A percentile compares a stretch with the other conserved stretches of the same genome.
Evolutionary conservation across 23 tunicate genomes (phyloP).

Genomic region (Trididemnum clinides): DNA sequence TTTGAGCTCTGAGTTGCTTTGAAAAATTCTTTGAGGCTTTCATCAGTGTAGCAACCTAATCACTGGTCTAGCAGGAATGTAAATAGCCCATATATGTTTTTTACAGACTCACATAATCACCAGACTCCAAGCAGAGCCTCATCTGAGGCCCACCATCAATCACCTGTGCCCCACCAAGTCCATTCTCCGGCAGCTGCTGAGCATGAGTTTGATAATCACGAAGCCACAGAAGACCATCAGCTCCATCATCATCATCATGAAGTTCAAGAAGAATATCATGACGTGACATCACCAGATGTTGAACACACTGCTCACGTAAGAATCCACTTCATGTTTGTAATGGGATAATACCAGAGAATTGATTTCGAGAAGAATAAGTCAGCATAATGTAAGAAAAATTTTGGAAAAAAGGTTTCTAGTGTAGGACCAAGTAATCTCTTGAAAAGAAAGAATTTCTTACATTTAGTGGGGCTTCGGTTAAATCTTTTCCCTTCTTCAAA

Average conservation of each 20-base stretch:
- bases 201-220: background rate
- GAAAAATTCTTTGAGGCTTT: too few relatives aligned
- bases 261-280: background rate
- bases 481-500: too few relatives aligned
- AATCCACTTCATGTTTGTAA: background rate
- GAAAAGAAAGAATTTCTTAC: too few relatives aligned
- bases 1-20: too few relatives aligned
- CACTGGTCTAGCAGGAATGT: too few relatives aligned
- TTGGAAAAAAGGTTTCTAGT: background rate
- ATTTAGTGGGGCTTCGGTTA: too few relatives aligned
- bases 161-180: background rate
- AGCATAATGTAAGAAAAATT: background rate
- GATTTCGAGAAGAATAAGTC: too few relatives aligned
- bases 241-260: background rate
- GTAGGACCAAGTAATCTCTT: too few relatives aligned
- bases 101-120: background rate
- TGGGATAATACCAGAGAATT: too few relatives aligned
- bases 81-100: too few relatives aligned
- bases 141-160: background rate
- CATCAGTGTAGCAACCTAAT: too few relatives aligned
- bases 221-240: background rate
- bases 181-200: background rate
- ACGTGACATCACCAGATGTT: background rate
- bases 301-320: background rate
- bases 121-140: constrained; percentile 1